These are phyloP conservation scores for Drosophila ficusphila DNA, from an alignment of 1,140 invertebrate species.

Conservation along the genomic window DNA sequence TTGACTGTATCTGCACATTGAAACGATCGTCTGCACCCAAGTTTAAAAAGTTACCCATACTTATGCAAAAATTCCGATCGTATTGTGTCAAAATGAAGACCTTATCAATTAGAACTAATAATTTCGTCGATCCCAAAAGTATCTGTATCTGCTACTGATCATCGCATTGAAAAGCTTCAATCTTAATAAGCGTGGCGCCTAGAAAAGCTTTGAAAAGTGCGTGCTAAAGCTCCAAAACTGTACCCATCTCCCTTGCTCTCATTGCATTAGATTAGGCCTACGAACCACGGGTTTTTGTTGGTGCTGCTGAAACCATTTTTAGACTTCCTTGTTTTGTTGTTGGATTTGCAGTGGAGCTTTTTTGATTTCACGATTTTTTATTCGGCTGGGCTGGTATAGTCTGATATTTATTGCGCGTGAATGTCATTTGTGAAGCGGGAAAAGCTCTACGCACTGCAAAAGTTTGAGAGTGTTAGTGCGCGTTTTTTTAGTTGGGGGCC, in stretches of 20 bases:
- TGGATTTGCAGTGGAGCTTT: conserved; percentile 75
- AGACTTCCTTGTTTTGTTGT: conserved; percentile 64
- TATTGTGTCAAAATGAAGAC: neutral
- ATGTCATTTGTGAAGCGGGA: conserved; percentile 74
- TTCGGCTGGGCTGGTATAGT: conserved; percentile 15
- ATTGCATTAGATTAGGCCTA: conserved; percentile 25
- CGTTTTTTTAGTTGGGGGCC: conserved; percentile 5
- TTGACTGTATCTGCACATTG: neutral
- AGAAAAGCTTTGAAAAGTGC: conserved; percentile 27
- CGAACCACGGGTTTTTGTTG: conserved; percentile 20
- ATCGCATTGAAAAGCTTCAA: conserved; percentile 17
- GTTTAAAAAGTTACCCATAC: neutral
- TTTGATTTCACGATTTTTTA: conserved; percentile 43
- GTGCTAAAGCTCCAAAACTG: conserved; percentile 26
- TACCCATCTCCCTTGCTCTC: conserved; percentile 14
- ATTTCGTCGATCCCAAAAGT: neutral
- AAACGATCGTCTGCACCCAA: too few relatives aligned
- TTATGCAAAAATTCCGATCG: neutral
- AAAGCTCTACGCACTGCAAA: conserved; percentile 75
- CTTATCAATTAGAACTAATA: neutral
- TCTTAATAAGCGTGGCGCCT: conserved; percentile 21
- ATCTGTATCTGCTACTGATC: conserved; percentile 21
- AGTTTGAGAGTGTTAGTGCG: conserved; percentile 11
- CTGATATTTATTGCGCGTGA: conserved; percentile 77
- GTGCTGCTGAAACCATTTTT: conserved; percentile 60